Conservation (phyloP, 2,797 vertebrate genomes). For the Acomys russatus region DNA sequence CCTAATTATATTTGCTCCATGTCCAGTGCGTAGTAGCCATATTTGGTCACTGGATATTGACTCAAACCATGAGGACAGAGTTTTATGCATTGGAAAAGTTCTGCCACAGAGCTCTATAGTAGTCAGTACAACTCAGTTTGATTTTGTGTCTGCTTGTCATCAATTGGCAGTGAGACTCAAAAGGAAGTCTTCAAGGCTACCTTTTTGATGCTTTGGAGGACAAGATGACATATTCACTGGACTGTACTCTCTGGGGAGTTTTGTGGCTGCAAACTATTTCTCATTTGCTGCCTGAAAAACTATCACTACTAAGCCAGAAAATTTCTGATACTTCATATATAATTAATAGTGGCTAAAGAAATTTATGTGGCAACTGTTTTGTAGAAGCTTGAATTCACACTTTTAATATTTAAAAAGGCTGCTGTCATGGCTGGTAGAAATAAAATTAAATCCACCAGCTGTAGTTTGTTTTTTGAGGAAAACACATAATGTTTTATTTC, state of each 20-base stretch:
- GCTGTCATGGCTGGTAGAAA: slow-evolving; percentile 79
- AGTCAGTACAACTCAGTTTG: neutral
- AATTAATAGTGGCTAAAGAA: slow-evolving; percentile 80
- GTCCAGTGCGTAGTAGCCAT: neutral
- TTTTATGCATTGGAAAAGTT: slow-evolving; percentile 2
- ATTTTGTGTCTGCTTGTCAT: slow-evolving; percentile 9
- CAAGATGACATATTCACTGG: neutral
- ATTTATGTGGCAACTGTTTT: slow-evolving; percentile 81
- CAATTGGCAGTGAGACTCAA: neutral
- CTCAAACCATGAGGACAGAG: neutral
- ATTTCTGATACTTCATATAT: slow-evolving; percentile 79
- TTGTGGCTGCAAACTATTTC: neutral
- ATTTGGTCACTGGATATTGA: neutral
- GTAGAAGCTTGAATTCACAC: slow-evolving; percentile 80
- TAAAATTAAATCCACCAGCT: slow-evolving; percentile 84
- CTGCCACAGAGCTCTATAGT: neutral
- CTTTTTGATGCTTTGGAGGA: slow-evolving; percentile 5
- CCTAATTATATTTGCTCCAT: neutral
- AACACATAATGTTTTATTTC: slow-evolving; percentile 81
- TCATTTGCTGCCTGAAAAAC: slow-evolving; percentile 53
- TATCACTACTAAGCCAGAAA: slow-evolving; percentile 14
- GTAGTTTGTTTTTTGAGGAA: slow-evolving; percentile 81
- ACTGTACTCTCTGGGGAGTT: neutral
- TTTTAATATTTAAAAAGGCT: slow-evolving; percentile 85
- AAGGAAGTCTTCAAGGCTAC: neutral